These are phyloP conservation scores for Microtus ochrogaster DNA, from an alignment of 2,113 vertebrate species.

Conservation along the genomic window DNA sequence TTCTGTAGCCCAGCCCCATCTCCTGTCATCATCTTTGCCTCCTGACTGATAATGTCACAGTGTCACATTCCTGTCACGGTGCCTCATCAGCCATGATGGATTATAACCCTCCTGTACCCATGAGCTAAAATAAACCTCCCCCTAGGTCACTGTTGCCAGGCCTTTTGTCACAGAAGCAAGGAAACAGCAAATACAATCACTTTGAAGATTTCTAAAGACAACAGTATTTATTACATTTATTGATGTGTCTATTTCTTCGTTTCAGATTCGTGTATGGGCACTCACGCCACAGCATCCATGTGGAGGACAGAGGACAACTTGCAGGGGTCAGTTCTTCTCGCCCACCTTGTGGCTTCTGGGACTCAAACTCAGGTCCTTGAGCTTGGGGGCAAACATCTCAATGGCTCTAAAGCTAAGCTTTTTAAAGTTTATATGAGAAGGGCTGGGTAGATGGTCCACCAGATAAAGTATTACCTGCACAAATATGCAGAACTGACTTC, in stretches of 20 bases:
- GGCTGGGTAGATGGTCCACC: background rate
- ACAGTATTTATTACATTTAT: background rate
- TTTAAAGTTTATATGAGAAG: background rate
- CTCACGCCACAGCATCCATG: too few species aligned
- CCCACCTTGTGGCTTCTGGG: too few species aligned
- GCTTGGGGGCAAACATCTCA: background rate
- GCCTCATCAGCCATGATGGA: background rate
- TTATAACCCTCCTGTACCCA: background rate
- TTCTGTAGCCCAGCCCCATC: background rate
- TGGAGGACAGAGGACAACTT: background rate
- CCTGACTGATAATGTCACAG: background rate
- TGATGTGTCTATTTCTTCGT: background rate
- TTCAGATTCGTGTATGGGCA: too few species aligned
- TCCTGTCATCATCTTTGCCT: background rate
- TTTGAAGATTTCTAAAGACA: conserved; percentile 20
- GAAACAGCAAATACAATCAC: background rate
- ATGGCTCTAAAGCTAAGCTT: background rate
- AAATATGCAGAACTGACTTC: background rate
- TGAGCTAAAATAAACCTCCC: background rate
- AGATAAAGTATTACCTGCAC: background rate
- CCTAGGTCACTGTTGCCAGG: background rate
- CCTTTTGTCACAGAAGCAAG: background rate
- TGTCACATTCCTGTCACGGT: background rate
- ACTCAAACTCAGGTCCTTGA: background rate
- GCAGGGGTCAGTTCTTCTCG: background rate